Base-by-base conservation (phyloP, 2,113 vertebrate species). In the Stigmatopora argus region DNA sequence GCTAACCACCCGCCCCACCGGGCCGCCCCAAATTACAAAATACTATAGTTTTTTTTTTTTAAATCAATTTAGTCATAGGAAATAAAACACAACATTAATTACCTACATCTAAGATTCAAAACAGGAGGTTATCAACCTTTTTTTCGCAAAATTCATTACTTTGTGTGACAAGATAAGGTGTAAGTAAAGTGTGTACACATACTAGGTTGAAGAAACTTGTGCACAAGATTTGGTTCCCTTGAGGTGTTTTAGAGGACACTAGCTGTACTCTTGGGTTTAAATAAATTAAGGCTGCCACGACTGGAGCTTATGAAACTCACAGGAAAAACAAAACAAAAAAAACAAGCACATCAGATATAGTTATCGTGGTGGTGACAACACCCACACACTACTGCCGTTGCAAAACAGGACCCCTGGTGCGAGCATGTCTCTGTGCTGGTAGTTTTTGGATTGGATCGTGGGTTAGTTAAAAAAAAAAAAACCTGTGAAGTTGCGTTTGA, bases 291-390 rank as follows among this genome's bases (percentile, higher is more conserved):
- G 56, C 70, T 83, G 78, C 81, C 78, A 75, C 70, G 74, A 82
- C 68, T 69, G 61, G 66, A 69, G 55, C 73, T 83, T 80, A 77
- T 68, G 66, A 80, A 85, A 83, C 72, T 70, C 74, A n/a, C 53
- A 77, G 67, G 68, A 48, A 77, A 67, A 59, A 66, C n/a, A 64
- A 51, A 68, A 73, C 17, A 46, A 74, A 68, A 77, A 85, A 70
- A 68, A 71, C 76, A 73, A 49, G 46, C 15, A 48, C 61, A 61
- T 9, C 41, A 23, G 2, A 46, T 38, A 18, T 18, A 7, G 17
- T 18, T 7, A 41, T n/a, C 8, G 7, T 41, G 17, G 18, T 41
- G 3, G n/a, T 34, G 35, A 58, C 23, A 11, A 13, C 23, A 31
- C 53, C 34, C 38, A 41, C 9, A n/a, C 57, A 19, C 9, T 8